phyloP scores from a whole-genome alignment of 1,140 invertebrate species.

The Apis mellifera region Amel_HAv3.1 CM009939.2:8496501-8497000 shows the following conservation, averaged over 20 bases:
- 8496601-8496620: not conserved
- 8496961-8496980: no score
- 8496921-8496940: not conserved
- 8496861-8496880: not conserved
- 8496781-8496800: conserved; percentile 36
- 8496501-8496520: conserved; percentile 1
- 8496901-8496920: no score
- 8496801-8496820: not conserved
- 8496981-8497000: not conserved
- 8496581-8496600: conserved; percentile 25
- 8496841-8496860: conserved; percentile 25
- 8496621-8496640: conserved; percentile 1
- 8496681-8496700: not conserved
- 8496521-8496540: not conserved
- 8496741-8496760: not conserved
- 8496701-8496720: conserved; percentile 43
- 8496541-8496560: conserved; percentile 2
- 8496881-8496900: not conserved
- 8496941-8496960: not conserved
- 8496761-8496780: conserved; percentile 34
- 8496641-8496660: not conserved
- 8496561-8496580: conserved; percentile 21
- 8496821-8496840: conserved; percentile 22
- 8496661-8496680: conserved; percentile 40
- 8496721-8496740: conserved; percentile 23